phyloP scores from a whole-genome alignment of 2,888 invertebrate species.

The Parapristionchus giblindavisi region DNA sequence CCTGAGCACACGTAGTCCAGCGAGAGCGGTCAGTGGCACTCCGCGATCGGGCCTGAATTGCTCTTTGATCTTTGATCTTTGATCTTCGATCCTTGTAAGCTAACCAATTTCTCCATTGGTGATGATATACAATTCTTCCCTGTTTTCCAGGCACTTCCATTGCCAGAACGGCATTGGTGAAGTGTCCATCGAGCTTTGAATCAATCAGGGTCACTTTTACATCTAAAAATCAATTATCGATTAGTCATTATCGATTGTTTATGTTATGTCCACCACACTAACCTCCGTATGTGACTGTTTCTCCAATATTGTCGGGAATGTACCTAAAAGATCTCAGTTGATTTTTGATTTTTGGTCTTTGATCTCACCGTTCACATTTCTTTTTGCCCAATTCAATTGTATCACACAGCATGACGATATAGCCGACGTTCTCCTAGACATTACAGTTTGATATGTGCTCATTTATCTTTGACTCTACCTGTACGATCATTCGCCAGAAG shows the following conservation, averaged over 20 bases:
- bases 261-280: neutral
- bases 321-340: neutral
- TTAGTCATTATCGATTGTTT: neutral
- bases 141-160: neutral
- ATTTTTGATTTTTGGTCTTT: neutral
- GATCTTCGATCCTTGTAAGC: neutral
- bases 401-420: slow-evolving; percentile 20
- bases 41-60: slow-evolving; percentile 14
- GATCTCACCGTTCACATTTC: slow-evolving; percentile 22
- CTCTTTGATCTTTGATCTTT: neutral
- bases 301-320: neutral
- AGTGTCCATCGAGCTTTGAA: neutral
- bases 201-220: slow-evolving; percentile 1
- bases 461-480: too few relatives aligned
- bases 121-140: neutral
- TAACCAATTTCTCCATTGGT: slow-evolving; percentile 13
- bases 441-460: too few relatives aligned
- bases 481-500: slow-evolving; percentile 33
- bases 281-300: neutral
- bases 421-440: slow-evolving; percentile 33
- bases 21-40: neutral
- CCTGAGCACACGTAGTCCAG: neutral
- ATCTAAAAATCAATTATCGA: neutral
- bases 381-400: slow-evolving; percentile 11
- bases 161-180: neutral